These are phyloP conservation scores for Lochmaea capreae DNA, from an alignment of 2,888 invertebrate genomes.

Conservation along the genomic window DNA sequence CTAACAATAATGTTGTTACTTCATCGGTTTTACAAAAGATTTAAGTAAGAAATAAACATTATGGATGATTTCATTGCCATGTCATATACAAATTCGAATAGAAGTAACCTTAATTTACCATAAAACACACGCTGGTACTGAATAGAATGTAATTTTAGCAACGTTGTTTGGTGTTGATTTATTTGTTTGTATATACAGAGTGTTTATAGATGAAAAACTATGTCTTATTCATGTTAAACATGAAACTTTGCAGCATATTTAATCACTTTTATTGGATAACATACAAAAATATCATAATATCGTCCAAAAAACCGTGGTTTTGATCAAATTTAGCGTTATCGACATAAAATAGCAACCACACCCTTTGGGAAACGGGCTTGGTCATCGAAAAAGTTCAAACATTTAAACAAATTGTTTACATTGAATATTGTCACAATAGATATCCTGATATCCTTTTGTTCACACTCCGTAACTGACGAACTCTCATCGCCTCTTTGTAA, in stretches of 20 bases:
- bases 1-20: background rate
- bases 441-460: slow-evolving; percentile 39
- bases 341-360: slow-evolving; percentile 22
- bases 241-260: too few species aligned
- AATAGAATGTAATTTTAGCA: too few species aligned
- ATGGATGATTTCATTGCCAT: too few species aligned
- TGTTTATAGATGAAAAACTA: too few species aligned
- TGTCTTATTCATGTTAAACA: too few species aligned
- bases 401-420: slow-evolving; percentile 37
- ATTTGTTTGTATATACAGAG: too few species aligned
- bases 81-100: too few species aligned
- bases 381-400: slow-evolving; percentile 29
- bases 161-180: too few species aligned
- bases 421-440: slow-evolving; percentile 36
- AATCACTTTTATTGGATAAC: background rate
- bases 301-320: slow-evolving; percentile 3
- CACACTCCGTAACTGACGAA: slow-evolving; percentile 7
- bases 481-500: slow-evolving; percentile 9
- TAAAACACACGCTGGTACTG: too few species aligned
- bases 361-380: slow-evolving; percentile 34
- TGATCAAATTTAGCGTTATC: background rate
- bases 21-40: too few species aligned
- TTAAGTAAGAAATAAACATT: too few species aligned
- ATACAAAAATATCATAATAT: background rate
- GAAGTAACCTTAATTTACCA: too few species aligned